Conservation (phyloP, 2,888 invertebrate genomes). For the Melanostoma scalare region DNA sequence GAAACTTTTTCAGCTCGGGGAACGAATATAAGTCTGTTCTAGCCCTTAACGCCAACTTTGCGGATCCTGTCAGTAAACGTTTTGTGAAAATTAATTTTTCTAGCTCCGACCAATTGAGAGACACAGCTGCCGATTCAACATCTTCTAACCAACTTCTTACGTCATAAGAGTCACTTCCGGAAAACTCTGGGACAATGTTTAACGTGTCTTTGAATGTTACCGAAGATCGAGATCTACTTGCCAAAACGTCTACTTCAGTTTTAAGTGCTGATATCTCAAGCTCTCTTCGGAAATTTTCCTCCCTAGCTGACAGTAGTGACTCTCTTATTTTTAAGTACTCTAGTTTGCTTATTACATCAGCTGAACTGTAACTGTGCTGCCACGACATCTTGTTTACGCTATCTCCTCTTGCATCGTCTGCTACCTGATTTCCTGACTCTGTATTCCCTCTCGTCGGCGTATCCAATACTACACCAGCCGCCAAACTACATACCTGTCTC, state of each 20-base stretch:
- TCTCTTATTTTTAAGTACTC: slow-evolving; percentile 1
- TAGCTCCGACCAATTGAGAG: slow-evolving; percentile 3
- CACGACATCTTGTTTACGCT: not conserved
- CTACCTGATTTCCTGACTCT: no score
- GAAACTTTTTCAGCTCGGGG: not conserved
- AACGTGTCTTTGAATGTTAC: not conserved
- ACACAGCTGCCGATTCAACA: not conserved
- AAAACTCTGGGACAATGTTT: slow-evolving; percentile 4
- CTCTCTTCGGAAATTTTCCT: slow-evolving; percentile 1
- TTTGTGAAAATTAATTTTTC: slow-evolving; percentile 1
- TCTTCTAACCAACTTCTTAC: slow-evolving; percentile 2
- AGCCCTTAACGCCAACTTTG: not conserved
- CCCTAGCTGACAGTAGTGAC: slow-evolving; percentile 1
- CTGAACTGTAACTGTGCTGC: not conserved
- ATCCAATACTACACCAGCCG: not conserved
- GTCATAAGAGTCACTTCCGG: not conserved
- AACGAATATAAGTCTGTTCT: not conserved
- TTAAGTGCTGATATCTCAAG: not conserved
- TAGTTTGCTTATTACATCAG: not conserved
- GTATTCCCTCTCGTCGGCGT: not conserved
- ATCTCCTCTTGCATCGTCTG: no score
- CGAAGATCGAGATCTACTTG: slow-evolving; percentile 1
- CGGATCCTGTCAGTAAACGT: not conserved
- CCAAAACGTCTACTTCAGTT: not conserved
- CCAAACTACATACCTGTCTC: no score